Percentiles rank a stretch among this genome's conserved stretches.
Evolutionary conservation across 1,140 invertebrate genomes (phyloP).

Genomic region (Drosophila ohnishii): DNA sequence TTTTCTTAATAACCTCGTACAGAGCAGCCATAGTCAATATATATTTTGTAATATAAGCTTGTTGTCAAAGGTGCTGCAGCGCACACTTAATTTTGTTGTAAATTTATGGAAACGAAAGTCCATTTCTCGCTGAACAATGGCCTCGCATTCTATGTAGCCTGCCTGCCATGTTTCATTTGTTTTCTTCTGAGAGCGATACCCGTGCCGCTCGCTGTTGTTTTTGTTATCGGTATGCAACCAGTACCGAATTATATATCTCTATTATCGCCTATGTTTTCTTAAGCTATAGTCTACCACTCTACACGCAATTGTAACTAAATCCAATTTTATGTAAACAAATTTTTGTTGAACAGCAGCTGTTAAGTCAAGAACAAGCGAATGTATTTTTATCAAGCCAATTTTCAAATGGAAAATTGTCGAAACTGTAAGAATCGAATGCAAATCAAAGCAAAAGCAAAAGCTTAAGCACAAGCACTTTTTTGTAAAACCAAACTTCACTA

Average conservation of each 20-base stretch:
- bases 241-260: slow-evolving; percentile 64
- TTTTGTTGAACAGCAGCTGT: slow-evolving; percentile 78
- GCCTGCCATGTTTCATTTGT: slow-evolving; percentile 48
- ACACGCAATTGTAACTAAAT: slow-evolving; percentile 56
- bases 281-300: slow-evolving; percentile 52
- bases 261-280: slow-evolving; percentile 46
- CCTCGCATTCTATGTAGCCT: slow-evolving; percentile 64
- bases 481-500: slow-evolving; percentile 60
- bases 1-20: slow-evolving; percentile 26
- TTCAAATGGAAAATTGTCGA: slow-evolving; percentile 32
- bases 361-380: slow-evolving; percentile 59
- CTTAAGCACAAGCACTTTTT: slow-evolving; percentile 28
- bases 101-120: slow-evolving; percentile 49
- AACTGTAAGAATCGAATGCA: slow-evolving; percentile 37
- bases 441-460: slow-evolving; percentile 12
- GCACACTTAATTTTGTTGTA: slow-evolving; percentile 52
- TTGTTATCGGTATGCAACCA: slow-evolving; percentile 70
- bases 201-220: slow-evolving; percentile 55
- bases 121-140: slow-evolving; percentile 60
- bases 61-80: slow-evolving; percentile 9
- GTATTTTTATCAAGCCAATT: slow-evolving; percentile 62
- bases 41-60: slow-evolving; percentile 31
- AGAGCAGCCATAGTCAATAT: slow-evolving; percentile 8
- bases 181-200: slow-evolving; percentile 52
- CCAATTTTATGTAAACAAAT: slow-evolving; percentile 53